Evolutionary conservation across 2,888 invertebrate genomes (phyloP).

Genomic region (Agonopterix arenella): DNA sequence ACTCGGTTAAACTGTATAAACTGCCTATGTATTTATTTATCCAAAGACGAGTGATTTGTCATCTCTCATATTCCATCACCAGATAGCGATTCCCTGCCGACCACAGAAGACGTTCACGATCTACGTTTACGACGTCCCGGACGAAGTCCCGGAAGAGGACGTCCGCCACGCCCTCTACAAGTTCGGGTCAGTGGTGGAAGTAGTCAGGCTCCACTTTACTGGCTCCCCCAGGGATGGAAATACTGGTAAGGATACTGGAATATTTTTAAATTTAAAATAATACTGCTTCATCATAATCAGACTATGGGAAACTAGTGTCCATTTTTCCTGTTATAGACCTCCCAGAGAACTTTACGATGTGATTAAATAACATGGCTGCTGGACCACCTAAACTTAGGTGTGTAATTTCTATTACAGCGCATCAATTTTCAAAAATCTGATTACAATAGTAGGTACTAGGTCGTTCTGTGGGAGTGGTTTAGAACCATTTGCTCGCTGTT

Average conservation of each 20-base stretch:
- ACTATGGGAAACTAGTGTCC: too few relatives aligned
- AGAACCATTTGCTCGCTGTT: too few relatives aligned
- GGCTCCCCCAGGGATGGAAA: slow-evolving; percentile 60
- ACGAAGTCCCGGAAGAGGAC: slow-evolving; percentile 90
- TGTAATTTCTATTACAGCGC: too few relatives aligned
- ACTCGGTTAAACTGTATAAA: too few relatives aligned
- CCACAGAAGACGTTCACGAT: slow-evolving; percentile 92
- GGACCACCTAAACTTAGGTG: too few relatives aligned
- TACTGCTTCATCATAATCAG: not conserved
- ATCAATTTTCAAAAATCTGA: too few relatives aligned
- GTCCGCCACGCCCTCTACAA: slow-evolving; percentile 88
- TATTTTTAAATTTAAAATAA: not conserved
- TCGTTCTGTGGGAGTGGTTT: too few relatives aligned
- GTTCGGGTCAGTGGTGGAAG: slow-evolving; percentile 88
- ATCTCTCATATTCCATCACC: slow-evolving; percentile 12
- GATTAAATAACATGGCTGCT: too few relatives aligned
- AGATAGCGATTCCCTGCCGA: slow-evolving; percentile 89
- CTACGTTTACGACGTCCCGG: slow-evolving; percentile 89
- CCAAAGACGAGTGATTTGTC: not conserved
- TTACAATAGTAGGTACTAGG: too few relatives aligned
- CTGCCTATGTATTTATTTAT: too few relatives aligned
- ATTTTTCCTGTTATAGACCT: too few relatives aligned
- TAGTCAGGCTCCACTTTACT: slow-evolving; percentile 79
- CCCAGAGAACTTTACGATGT: too few relatives aligned
- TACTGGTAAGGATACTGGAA: not conserved